Base-by-base conservation (phyloP, 2,113 vertebrate genomes). In the Typhlomys cinereus region DNA sequence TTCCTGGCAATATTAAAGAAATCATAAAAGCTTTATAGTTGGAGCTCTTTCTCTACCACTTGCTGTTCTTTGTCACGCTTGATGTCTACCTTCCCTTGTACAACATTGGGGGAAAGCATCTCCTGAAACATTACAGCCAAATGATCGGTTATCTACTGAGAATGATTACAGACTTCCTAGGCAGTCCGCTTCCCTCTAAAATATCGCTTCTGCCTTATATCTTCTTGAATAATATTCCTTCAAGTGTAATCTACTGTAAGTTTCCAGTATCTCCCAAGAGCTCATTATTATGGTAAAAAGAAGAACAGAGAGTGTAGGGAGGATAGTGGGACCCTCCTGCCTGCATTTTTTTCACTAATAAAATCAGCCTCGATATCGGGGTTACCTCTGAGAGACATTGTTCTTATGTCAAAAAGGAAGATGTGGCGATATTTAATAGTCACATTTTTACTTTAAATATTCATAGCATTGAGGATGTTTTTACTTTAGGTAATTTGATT, bases 1-100 rank as follows among this genome's bases (percentile, higher is more conserved):
- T 97, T 94, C 92, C 96, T 96, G 90, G 89, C 75, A 92, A 96
- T 95, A 96, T 89, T 95, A 96, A 95, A 97, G 93, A 93, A 93
- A 90, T 80, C 94, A 81, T 89, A 92, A 89, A 90, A 91, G 52
- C 94, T 97, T 96, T 84, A 94, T 83, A 87, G 75, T 91, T 94
- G 81, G 91, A 96, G 85, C 62, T 93, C 69, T 78, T 81, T 1
- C 79, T 69, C 88, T 94, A 17, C 64, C 15, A 0, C 85, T 93
- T 8, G 46, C 92, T 74, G 88, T 85, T 93, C 82, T 91, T 95
- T 94, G 88, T 89, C 66, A 48, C 34, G 62, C 14, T 76, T 90
- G 87, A 81, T 89, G 59, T 75, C 61, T 85, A 96, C 90, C 64
- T 95, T 96, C 86, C 46, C 91, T 95, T 94, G 44, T 52, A 78